Percentiles rank a stretch among this genome's conserved stretches.
Conservation (phyloP, 2,113 vertebrate genomes). For the Illadopsis cleaveri region DNA sequence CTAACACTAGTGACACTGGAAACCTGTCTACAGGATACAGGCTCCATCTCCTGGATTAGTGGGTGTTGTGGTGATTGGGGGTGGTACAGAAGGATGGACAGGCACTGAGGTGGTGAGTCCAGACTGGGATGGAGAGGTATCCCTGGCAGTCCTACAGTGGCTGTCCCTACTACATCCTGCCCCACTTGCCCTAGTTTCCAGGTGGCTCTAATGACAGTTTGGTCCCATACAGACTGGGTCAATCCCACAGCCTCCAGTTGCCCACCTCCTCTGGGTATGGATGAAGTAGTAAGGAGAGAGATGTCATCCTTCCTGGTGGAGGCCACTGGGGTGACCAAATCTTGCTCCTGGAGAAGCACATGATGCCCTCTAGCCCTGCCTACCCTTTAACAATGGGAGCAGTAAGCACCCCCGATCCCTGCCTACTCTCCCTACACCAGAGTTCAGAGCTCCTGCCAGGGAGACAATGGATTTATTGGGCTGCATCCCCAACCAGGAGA, state of each 20-base stretch:
- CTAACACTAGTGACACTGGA: neutral
- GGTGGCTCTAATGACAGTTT: neutral
- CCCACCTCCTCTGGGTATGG: neutral
- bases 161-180: neutral
- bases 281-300: neutral
- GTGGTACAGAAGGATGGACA: neutral
- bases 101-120: neutral
- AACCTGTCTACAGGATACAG: neutral
- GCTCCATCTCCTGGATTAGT: neutral
- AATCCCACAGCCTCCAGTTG: neutral
- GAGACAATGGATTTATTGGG: constrained; percentile 61
- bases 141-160: neutral
- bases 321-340: neutral
- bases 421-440: neutral
- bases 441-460: neutral
- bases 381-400: neutral
- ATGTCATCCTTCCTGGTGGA: neutral
- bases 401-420: rapidly evolving
- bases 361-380: neutral
- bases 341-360: neutral
- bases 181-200: neutral
- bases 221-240: neutral
- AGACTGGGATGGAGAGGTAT: neutral
- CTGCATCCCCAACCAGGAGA: neutral
- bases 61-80: neutral